Base-by-base conservation (phyloP, 2,113 vertebrate species). In the Strix uralensis region DNA sequence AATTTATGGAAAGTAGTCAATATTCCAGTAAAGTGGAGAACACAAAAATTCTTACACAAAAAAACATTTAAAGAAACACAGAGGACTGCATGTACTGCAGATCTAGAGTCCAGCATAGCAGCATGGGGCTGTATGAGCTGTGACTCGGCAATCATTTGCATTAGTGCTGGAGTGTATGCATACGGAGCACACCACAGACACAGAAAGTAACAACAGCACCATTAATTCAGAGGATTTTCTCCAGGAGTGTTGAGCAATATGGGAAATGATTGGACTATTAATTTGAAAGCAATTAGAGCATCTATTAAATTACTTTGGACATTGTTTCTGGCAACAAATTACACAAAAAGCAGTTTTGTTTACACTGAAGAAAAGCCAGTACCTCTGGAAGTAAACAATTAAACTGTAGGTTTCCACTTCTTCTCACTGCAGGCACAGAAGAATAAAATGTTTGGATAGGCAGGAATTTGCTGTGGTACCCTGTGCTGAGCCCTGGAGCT, bases 341-440 rank as follows among this genome's bases (percentile, higher is more conserved):
- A 74, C 93, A 74, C 62, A 89, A 79, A 86, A 95, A 59, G 8
- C 47, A 58, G 73, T 78, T 92, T 81, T 94, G 77, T 94, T 96
- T 94, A 91, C 78, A 36, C 38, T 89, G 77, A 96, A 89, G 47
- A 29, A 86, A 96, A 92, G 42, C 77, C 57, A 71, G 38, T 90
- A 89, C 38, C 86, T 84, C 77, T 85, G 81, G 59, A 89, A 74
- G 13, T 78, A 97, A 95, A 91, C 81, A 91, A 85, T 85, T 82
- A 85, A 97, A 91, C 52, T 84, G n/a, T 54, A 87, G 61, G 69
- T 95, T 96, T 83, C 86, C 57, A 81, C 44, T 86, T 81, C 63
- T 93, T 13, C 14, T 88, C 69, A 51, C 63, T 91, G 61, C 77
- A 96, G 77, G 61, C 89, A 86, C 38, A 91, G 59, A 32, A 72